phyloP scores from a whole-genome alignment of 2,797 vertebrate species.

The Galaxias olidus region DNA sequence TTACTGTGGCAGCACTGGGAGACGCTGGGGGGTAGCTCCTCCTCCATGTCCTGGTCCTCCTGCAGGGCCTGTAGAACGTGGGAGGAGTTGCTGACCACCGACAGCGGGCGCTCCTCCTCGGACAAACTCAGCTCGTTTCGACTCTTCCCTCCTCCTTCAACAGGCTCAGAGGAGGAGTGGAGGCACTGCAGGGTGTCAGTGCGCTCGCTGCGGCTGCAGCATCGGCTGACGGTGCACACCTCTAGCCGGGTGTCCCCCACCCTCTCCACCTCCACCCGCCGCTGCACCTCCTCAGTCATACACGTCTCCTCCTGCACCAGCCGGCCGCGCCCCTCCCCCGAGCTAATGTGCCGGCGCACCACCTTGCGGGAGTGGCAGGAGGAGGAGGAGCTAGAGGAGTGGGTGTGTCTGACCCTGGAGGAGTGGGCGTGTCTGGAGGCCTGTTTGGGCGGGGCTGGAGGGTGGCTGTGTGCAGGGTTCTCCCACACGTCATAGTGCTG shows the following conservation, averaged over 20 bases:
- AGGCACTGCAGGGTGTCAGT: conserved; percentile 56
- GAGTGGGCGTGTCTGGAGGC: conserved; percentile 37
- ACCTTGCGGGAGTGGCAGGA: conserved; percentile 67
- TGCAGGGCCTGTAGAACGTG: conserved; percentile 66
- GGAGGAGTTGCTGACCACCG: conserved; percentile 68
- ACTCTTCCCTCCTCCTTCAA: conserved; percentile 41
- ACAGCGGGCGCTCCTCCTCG: conserved; percentile 48
- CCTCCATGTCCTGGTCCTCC: conserved; percentile 71
- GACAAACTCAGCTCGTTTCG: conserved; percentile 39
- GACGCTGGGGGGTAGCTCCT: conserved; percentile 68
- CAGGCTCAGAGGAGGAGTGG: conserved; percentile 32
- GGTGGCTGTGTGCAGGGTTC: conserved; percentile 76
- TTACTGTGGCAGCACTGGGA: conserved; percentile 60
- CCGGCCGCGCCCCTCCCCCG: conserved; percentile 46
- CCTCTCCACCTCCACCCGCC: conserved; percentile 58
- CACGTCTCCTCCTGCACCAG: conserved; percentile 64
- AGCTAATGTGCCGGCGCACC: conserved; percentile 53
- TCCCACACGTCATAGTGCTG: conserved; percentile 85
- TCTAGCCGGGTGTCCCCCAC: conserved; percentile 59
- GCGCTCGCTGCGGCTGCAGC: conserved; percentile 71
- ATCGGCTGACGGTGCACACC: conserved; percentile 71
- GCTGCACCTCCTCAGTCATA: conserved; percentile 62
- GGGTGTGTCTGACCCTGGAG: conserved; percentile 56
- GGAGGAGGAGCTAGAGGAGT: conserved; percentile 73
- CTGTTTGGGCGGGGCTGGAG: conserved; percentile 44